phyloP scores from a whole-genome alignment of 2,888 invertebrate species.

The Epinotia ramella region DNA sequence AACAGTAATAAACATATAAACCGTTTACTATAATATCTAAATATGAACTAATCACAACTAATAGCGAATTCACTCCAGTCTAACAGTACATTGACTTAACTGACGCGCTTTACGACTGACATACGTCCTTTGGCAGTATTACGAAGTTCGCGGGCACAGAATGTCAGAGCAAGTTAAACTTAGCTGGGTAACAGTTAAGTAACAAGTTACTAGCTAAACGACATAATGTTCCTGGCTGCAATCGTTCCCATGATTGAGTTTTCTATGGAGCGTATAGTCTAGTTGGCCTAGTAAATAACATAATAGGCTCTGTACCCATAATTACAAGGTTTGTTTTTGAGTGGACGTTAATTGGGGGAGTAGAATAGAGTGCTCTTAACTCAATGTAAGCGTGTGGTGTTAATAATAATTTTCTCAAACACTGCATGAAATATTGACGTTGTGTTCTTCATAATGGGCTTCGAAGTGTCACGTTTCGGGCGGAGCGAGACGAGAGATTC shows the following conservation, averaged over 20 bases:
- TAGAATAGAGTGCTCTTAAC: not conserved
- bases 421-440: no score
- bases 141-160: constrained; percentile 5
- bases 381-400: not conserved
- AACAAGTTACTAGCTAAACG: constrained; percentile 24
- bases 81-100: not conserved
- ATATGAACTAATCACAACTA: not conserved
- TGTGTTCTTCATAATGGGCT: no score
- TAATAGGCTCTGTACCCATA: not conserved
- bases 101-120: not conserved
- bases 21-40: not conserved
- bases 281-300: not conserved
- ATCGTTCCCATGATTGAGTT: constrained; percentile 34
- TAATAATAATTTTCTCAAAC: no score
- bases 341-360: not conserved
- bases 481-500: no score
- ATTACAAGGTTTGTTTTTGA: not conserved
- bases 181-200: constrained; percentile 35
- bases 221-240: constrained; percentile 19
- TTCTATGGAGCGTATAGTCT: constrained; percentile 6
- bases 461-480: no score
- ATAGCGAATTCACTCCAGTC: not conserved
- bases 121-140: not conserved
- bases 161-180: constrained; percentile 15
- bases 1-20: no score